A percentile compares a stretch with the other conserved stretches of the same genome.
These are phyloP conservation scores for Coleophora deauratella DNA, from an alignment of 2,888 invertebrate genomes.

Conservation along the genomic window DNA sequence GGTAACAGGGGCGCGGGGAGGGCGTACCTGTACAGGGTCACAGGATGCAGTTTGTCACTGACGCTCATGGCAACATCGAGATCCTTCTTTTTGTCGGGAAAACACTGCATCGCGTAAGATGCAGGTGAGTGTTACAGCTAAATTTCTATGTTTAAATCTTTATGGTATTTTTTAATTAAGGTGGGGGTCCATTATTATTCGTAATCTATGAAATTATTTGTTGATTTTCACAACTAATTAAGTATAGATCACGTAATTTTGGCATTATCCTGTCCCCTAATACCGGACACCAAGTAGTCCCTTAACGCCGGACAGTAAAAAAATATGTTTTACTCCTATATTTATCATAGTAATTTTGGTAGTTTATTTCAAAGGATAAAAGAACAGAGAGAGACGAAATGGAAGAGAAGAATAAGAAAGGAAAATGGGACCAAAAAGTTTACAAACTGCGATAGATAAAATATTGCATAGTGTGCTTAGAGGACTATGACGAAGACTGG, in stretches of 20 bases:
- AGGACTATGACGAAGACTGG: too few species aligned
- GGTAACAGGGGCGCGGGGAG: constrained; percentile 12
- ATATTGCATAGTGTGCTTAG: too few species aligned
- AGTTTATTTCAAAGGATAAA: neutral
- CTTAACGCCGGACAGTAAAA: constrained; percentile 11
- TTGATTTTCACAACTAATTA: constrained; percentile 9
- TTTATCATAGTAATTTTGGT: neutral
- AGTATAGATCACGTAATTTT: constrained; percentile 6
- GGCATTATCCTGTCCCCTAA: constrained; percentile 8
- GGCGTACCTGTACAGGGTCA: constrained; percentile 9
- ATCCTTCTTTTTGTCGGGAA: constrained; percentile 13
- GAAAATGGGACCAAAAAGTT: constrained; percentile 13
- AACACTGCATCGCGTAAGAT: constrained; percentile 13
- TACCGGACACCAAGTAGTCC: constrained; percentile 11
- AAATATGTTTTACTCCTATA: constrained; percentile 5
- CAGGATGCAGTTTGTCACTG: constrained; percentile 10
- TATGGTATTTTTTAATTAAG: constrained; percentile 6
- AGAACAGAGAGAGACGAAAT: neutral
- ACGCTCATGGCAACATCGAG: constrained; percentile 7
- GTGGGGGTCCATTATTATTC: constrained; percentile 10
- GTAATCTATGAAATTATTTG: constrained; percentile 8
- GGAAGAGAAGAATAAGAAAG: constrained; percentile 13
- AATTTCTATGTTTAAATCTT: constrained; percentile 9
- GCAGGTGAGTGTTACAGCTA: constrained; percentile 9
- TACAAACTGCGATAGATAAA: constrained; percentile 15